Evolutionary conservation across 1,140 invertebrate genomes (phyloP).

Genomic region (Drosophila ananassae): DNA sequence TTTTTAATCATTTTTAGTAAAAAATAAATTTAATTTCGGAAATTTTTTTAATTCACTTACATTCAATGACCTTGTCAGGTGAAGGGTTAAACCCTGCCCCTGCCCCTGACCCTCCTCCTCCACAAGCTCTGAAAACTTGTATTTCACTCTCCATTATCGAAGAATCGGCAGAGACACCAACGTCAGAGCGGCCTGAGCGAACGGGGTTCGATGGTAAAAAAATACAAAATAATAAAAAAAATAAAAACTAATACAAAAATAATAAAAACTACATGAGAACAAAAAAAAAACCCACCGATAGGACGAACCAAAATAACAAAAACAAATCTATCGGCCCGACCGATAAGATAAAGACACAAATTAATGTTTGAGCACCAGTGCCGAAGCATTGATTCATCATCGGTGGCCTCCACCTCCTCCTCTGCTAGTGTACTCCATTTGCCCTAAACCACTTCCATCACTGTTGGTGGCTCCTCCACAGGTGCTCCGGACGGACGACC

Average conservation of each 20-base stretch:
- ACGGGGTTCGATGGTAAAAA: slow-evolving; percentile 33
- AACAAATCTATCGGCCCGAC: slow-evolving; percentile 9
- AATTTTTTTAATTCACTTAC: too few relatives aligned
- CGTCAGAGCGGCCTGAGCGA: background rate
- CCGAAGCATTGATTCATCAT: slow-evolving; percentile 25
- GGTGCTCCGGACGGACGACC: too few relatives aligned
- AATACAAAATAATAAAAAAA: slow-evolving; percentile 13
- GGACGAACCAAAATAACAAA: background rate
- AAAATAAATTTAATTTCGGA: too few relatives aligned
- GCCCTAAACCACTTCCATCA: background rate
- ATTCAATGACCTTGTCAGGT: background rate
- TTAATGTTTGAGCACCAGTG: slow-evolving; percentile 15
- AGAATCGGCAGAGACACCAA: slow-evolving; percentile 3
- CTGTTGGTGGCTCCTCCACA: background rate
- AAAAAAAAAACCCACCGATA: background rate
- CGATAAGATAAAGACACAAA: slow-evolving; percentile 48
- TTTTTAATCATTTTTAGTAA: too few relatives aligned
- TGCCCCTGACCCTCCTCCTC: too few relatives aligned
- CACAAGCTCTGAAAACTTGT: background rate
- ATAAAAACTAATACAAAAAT: background rate
- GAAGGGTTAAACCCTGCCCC: background rate
- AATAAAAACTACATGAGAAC: too few relatives aligned
- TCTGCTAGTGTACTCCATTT: too few relatives aligned
- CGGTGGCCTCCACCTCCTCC: slow-evolving; percentile 2
- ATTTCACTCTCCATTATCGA: slow-evolving; percentile 36